Conservation (phyloP, 2,888 invertebrate genomes). For the Monochamus alternatus region DNA sequence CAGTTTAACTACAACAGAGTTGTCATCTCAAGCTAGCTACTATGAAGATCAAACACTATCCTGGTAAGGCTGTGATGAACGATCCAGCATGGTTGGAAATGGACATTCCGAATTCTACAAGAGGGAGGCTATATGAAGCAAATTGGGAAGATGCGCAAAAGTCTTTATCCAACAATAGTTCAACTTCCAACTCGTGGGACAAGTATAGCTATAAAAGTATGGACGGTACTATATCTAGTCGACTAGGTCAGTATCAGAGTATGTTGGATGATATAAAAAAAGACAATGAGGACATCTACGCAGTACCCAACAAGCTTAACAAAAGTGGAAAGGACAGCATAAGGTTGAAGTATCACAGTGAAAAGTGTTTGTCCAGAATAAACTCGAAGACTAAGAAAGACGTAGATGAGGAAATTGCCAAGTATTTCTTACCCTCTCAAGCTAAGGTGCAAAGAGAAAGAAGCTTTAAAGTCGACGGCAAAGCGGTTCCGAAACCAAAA, state of each 20-base stretch:
- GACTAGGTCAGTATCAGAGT: conserved; percentile 64
- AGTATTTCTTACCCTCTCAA: conserved; percentile 63
- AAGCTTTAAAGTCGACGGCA: conserved; percentile 28
- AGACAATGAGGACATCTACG: conserved; percentile 58
- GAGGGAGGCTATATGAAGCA: conserved; percentile 85
- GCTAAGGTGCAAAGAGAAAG: conserved; percentile 33
- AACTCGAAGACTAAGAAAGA: conserved; percentile 62
- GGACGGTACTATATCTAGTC: conserved; percentile 68
- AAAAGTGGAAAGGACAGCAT: conserved; percentile 59
- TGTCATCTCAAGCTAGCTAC: conserved; percentile 39
- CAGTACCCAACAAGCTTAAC: conserved; percentile 55
- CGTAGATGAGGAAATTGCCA: conserved; percentile 54
- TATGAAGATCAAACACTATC: conserved; percentile 90
- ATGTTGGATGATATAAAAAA: conserved; percentile 63
- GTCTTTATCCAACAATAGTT: conserved; percentile 71
- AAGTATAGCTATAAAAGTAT: conserved; percentile 62
- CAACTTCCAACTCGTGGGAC: conserved; percentile 66
- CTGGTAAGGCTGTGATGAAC: conserved; percentile 83
- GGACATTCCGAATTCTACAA: conserved; percentile 81
- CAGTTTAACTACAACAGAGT: not conserved
- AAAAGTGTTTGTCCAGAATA: conserved; percentile 66
- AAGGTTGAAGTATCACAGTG: conserved; percentile 67
- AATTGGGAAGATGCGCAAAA: conserved; percentile 86
- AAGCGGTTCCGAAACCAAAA: conserved; percentile 60
- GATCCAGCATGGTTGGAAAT: conserved; percentile 77